phyloP scores from a whole-genome alignment of 1,140 invertebrate species.

The Carcinoscorpius rotundicauda region DNA sequence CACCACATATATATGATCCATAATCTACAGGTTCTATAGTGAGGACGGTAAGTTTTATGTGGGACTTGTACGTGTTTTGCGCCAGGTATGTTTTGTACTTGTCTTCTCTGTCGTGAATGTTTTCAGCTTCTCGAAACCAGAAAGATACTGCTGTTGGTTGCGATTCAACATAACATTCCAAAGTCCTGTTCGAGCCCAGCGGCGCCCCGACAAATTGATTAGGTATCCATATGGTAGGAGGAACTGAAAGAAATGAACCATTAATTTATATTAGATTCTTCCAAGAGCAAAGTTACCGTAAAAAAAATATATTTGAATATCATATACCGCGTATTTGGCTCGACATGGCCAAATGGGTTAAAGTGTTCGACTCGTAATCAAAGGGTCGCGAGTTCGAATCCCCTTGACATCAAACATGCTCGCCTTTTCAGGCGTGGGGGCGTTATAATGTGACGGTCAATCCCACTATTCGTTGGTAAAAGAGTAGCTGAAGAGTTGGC shows the following conservation, averaged over 20 bases:
- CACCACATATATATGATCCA: slow-evolving; percentile 79
- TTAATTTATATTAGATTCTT: too few relatives aligned
- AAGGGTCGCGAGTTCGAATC: too few relatives aligned
- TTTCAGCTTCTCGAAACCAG: slow-evolving; percentile 40
- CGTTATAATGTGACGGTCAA: too few relatives aligned
- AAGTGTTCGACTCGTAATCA: too few relatives aligned
- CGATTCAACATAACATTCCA: slow-evolving; percentile 33
- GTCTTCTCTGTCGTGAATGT: slow-evolving; percentile 9
- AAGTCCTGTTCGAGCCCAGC: slow-evolving; percentile 29
- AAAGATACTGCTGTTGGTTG: slow-evolving; percentile 15
- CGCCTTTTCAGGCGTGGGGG: too few relatives aligned
- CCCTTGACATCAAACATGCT: too few relatives aligned
- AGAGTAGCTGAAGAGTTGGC: too few relatives aligned
- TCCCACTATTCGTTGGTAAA: too few relatives aligned
- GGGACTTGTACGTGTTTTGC: slow-evolving; percentile 1
- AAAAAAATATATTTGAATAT: too few relatives aligned
- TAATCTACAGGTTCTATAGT: slow-evolving; percentile 44
- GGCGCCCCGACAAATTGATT: slow-evolving; percentile 34
- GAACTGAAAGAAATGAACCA: slow-evolving; percentile 25
- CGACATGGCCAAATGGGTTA: too few relatives aligned
- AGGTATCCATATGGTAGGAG: slow-evolving; percentile 35
- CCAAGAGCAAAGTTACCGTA: too few relatives aligned
- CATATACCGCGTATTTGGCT: too few relatives aligned
- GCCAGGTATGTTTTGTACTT: slow-evolving; percentile 2
- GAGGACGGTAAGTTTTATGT: slow-evolving; percentile 10